Percentiles rank a stretch among this genome's conserved stretches.
These are phyloP conservation scores for Xyrichtys novacula DNA, from an alignment of 2,797 vertebrate genomes.

Conservation along the genomic window DNA sequence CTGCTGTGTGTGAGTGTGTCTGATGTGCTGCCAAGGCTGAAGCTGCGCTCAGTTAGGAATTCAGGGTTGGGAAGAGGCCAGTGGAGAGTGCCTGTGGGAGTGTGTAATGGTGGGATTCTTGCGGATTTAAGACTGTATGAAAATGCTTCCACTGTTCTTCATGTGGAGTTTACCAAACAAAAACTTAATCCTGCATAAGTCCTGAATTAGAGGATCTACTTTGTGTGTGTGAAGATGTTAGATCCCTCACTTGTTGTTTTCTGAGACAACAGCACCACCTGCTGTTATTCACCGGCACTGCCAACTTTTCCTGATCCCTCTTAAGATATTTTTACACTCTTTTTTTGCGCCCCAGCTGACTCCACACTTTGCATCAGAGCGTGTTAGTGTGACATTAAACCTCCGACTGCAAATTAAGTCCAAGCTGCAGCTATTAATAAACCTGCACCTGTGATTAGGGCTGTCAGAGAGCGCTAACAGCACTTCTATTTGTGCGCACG, in stretches of 20 bases:
- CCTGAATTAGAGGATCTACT: conserved; percentile 2
- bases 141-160: conserved; percentile 1
- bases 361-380: conserved; percentile 48
- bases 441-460: conserved; percentile 12
- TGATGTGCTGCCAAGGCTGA: conserved; percentile 41
- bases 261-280: conserved; percentile 61
- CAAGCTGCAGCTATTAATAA: conserved; percentile 44
- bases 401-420: conserved; percentile 34
- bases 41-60: conserved; percentile 26
- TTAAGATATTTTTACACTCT: conserved; percentile 14
- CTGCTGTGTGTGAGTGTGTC: conserved; percentile 25
- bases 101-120: conserved; percentile 12
- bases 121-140: conserved; percentile 24
- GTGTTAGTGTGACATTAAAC: conserved; percentile 43
- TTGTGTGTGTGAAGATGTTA: neutral
- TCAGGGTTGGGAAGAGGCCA: conserved; percentile 23
- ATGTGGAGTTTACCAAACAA: conserved; percentile 14
- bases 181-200: conserved; percentile 20
- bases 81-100: conserved; percentile 11
- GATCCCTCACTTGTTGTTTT: conserved; percentile 11
- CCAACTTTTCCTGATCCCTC: neutral
- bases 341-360: conserved; percentile 35
- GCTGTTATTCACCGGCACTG: conserved; percentile 26
- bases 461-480: conserved; percentile 8
- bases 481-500: conserved; percentile 27